Evolutionary conservation across 2,888 invertebrate genomes (phyloP).

Genomic region (Cantharis flavilabris): DNA sequence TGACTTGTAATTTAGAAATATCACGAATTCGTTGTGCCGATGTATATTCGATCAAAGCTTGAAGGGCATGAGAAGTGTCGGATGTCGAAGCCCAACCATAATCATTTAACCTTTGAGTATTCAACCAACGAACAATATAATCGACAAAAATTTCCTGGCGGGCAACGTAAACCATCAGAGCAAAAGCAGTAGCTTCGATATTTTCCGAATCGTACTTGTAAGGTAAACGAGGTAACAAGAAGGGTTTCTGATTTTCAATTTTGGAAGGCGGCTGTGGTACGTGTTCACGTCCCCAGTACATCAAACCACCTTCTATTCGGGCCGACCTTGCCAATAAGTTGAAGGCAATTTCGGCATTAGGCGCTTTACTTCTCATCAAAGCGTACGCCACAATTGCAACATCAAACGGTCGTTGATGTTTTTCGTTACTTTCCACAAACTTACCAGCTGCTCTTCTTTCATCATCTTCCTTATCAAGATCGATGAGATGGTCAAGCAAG

Average conservation of each 20-base stretch:
- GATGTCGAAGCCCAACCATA: constrained; percentile 64
- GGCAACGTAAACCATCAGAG: constrained; percentile 84
- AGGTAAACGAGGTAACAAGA: constrained; percentile 83
- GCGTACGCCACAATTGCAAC: constrained; percentile 90
- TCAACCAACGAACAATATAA: constrained; percentile 88
- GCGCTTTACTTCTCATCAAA: constrained; percentile 79
- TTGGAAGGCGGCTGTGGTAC: constrained; percentile 83
- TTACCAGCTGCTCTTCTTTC: constrained; percentile 6
- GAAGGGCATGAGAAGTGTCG: constrained; percentile 87
- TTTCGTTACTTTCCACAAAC: constrained; percentile 2
- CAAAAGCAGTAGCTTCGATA: constrained; percentile 92
- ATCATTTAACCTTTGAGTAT: constrained; percentile 82
- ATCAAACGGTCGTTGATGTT: constrained; percentile 76
- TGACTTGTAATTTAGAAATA: constrained; percentile 76
- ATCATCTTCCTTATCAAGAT: constrained; percentile 8
- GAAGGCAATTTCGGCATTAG: constrained; percentile 84
- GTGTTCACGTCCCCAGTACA: constrained; percentile 83
- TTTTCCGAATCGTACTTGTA: constrained; percentile 90
- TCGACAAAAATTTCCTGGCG: constrained; percentile 82
- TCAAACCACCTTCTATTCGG: constrained; percentile 75
- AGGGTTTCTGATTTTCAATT: constrained; percentile 89
- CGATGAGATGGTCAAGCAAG: constrained; percentile 60
- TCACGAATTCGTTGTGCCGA: constrained; percentile 83
- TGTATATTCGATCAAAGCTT: constrained; percentile 88
- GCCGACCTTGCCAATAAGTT: constrained; percentile 69